Conservation (phyloP, 2,797 vertebrate species). For the Chiroxiphia lanceolata region DNA sequence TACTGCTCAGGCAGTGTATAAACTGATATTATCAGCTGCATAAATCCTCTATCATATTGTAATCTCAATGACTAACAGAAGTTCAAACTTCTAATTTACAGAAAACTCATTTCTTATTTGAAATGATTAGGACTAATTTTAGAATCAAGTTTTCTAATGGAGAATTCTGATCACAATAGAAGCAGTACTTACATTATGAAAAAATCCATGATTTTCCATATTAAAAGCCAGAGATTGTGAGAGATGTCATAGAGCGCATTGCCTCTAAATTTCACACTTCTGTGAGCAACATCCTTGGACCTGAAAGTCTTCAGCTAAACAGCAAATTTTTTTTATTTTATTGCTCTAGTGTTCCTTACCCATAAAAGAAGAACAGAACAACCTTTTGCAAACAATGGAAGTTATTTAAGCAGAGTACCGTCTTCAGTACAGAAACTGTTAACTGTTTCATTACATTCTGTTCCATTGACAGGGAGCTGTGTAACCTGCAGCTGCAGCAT, state of each 20-base stretch:
- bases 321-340: not conserved
- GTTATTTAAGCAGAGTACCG: constrained; percentile 60
- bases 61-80: constrained; percentile 42
- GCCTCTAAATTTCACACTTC: constrained; percentile 26
- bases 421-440: constrained; percentile 56
- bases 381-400: constrained; percentile 50
- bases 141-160: constrained; percentile 1
- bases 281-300: not conserved
- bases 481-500: constrained; percentile 63
- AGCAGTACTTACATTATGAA: not conserved
- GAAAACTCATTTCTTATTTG: constrained; percentile 52
- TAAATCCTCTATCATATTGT: constrained; percentile 28
- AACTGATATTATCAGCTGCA: constrained; percentile 39
- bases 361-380: constrained; percentile 63
- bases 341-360: constrained; percentile 35
- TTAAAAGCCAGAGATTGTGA: constrained; percentile 35
- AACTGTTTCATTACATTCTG: constrained; percentile 64
- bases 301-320: constrained; percentile 41
- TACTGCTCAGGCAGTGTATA: constrained; percentile 45
- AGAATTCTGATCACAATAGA: not conserved
- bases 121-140: constrained; percentile 74
- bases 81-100: not conserved
- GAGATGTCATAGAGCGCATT: constrained; percentile 27
- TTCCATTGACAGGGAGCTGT: constrained; percentile 48
- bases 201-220: constrained; percentile 29